These are phyloP conservation scores for Thripadectes ignobilis DNA, from an alignment of 2,797 vertebrate species.

Conservation along the genomic window DNA sequence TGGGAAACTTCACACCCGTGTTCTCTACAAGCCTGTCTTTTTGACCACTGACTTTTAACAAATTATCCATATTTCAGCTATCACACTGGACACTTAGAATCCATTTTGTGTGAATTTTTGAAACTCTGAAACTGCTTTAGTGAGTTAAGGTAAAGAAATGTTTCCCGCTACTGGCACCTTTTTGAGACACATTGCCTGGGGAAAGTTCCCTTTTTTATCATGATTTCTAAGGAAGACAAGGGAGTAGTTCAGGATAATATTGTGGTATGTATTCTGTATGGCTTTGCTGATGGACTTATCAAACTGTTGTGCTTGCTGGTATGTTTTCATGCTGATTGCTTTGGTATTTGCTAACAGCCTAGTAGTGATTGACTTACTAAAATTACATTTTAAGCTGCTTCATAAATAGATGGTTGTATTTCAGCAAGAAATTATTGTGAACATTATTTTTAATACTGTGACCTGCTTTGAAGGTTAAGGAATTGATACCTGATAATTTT, in stretches of 20 bases:
- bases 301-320: neutral
- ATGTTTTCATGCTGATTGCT: neutral
- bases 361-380: neutral
- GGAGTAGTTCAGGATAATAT: neutral
- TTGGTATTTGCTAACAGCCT: neutral
- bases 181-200: neutral
- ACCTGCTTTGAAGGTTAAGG: neutral
- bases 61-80: neutral
- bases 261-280: slow-evolving; percentile 2
- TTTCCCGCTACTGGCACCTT: neutral
- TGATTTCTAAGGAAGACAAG: neutral
- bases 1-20: neutral
- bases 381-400: neutral
- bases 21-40: neutral
- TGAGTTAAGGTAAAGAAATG: neutral
- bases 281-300: slow-evolving; percentile 1
- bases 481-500: neutral
- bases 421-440: neutral
- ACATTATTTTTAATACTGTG: neutral
- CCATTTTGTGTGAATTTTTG: neutral
- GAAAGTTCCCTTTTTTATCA: neutral
- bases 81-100: neutral
- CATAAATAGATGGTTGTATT: neutral
- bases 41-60: neutral
- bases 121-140: neutral